phyloP scores from a whole-genome alignment of 2,888 invertebrate genomes.

The Amiota mariae region DNA sequence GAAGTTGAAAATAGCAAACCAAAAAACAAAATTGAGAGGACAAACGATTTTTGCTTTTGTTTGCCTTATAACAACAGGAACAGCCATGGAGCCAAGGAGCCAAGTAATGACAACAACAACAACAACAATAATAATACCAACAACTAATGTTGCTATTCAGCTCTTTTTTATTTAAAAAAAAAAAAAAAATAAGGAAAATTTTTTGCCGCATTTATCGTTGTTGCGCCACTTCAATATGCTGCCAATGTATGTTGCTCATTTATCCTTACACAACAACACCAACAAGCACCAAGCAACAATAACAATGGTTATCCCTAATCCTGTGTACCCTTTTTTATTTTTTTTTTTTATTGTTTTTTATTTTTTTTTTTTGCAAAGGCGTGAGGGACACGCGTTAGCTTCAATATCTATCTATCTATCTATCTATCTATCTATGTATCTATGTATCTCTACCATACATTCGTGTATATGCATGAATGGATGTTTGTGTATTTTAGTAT shows the following conservation, averaged over 20 bases:
- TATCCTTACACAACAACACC: background rate
- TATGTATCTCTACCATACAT: no score
- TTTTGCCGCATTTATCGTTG: constrained; percentile 2
- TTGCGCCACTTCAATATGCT: constrained; percentile 18
- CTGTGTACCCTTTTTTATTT: background rate
- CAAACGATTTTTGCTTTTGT: constrained; percentile 3
- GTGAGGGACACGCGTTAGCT: no score
- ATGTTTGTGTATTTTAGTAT: no score
- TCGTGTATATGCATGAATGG: no score
- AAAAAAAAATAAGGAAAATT: no score
- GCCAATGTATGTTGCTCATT: constrained; percentile 13
- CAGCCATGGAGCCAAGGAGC: background rate
- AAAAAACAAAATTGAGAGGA: background rate
- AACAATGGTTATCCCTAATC: constrained; percentile 4
- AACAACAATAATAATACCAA: background rate
- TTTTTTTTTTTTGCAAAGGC: background rate
- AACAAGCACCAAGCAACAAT: background rate
- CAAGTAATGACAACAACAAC: no score
- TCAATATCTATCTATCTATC: no score
- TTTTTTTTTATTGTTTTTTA: background rate
- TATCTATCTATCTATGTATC: no score
- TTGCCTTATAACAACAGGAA: background rate
- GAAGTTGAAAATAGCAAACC: background rate
- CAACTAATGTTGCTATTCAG: background rate
- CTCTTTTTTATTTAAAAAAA: background rate